Percentiles rank a stretch among this genome's conserved stretches.
Evolutionary conservation across 2,113 vertebrate genomes (phyloP).

Genomic region (Actenoides lindsayi): DNA sequence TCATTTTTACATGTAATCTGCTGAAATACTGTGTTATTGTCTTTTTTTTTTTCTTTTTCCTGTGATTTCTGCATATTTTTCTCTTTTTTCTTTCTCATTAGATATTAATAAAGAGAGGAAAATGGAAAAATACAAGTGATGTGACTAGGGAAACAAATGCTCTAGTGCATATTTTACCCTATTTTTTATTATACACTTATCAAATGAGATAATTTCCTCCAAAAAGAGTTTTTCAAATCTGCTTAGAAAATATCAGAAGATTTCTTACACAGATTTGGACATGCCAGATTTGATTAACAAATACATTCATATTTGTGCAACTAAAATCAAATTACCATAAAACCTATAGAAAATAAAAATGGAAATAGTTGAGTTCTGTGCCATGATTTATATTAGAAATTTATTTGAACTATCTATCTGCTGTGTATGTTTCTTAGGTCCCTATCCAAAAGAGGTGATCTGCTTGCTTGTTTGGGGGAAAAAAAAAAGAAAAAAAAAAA

Average conservation of each 20-base stretch:
- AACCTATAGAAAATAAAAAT: constrained; percentile 35
- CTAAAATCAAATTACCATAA: constrained; percentile 48
- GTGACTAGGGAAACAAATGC: background rate
- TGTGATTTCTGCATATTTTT: background rate
- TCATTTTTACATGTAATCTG: background rate
- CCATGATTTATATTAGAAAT: background rate
- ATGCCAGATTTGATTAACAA: constrained; percentile 51
- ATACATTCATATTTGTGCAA: constrained; percentile 30
- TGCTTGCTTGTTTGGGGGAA: background rate
- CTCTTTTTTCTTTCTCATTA: background rate
- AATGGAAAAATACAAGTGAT: background rate
- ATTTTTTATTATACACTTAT: background rate
- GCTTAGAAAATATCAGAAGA: background rate
- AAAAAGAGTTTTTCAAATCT: constrained; percentile 12
- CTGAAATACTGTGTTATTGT: background rate
- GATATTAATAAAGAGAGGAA: background rate
- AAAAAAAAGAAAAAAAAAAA: background rate
- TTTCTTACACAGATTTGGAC: constrained; percentile 38
- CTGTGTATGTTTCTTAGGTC: background rate
- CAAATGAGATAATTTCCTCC: background rate
- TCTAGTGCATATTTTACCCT: background rate
- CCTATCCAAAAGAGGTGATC: background rate
- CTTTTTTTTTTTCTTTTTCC: background rate
- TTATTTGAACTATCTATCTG: background rate
- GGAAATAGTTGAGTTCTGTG: constrained; percentile 9